Conservation (phyloP, 2,888 invertebrate genomes). For the Glyphotaelius pellucidus region DNA sequence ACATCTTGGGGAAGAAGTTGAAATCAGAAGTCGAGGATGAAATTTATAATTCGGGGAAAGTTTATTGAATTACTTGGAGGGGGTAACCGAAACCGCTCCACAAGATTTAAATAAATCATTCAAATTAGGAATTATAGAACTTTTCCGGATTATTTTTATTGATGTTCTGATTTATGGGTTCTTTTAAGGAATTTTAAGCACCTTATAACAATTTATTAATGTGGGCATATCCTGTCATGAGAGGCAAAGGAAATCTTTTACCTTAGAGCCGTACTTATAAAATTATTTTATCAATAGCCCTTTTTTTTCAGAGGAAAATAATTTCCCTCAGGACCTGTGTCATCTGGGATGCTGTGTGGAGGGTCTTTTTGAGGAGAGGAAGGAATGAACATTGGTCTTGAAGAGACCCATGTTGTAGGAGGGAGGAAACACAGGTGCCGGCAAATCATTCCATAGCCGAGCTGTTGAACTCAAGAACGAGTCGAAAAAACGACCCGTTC, state of each 20-base stretch:
- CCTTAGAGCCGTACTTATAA: no score
- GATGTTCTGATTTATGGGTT: neutral
- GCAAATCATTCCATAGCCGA: no score
- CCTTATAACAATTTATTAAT: neutral
- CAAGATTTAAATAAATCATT: neutral
- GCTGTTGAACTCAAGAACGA: no score
- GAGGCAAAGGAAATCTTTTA: neutral
- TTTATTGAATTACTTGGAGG: neutral
- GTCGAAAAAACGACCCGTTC: no score
- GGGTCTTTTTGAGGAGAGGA: no score
- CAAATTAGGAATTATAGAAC: neutral
- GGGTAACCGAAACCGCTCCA: neutral
- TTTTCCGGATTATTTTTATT: neutral
- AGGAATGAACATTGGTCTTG: no score
- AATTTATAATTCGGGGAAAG: constrained; percentile 4
- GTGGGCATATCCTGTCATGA: neutral
- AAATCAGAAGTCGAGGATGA: neutral
- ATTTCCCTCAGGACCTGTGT: no score
- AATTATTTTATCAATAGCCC: no score
- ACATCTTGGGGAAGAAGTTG: neutral
- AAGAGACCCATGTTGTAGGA: no score
- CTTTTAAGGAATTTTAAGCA: neutral
- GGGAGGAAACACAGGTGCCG: no score
- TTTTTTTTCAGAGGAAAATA: no score
- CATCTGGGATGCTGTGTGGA: no score